Conservation (phyloP, 35 echinoderm and acorn worm species). For the Amphiura filiformis region DNA sequence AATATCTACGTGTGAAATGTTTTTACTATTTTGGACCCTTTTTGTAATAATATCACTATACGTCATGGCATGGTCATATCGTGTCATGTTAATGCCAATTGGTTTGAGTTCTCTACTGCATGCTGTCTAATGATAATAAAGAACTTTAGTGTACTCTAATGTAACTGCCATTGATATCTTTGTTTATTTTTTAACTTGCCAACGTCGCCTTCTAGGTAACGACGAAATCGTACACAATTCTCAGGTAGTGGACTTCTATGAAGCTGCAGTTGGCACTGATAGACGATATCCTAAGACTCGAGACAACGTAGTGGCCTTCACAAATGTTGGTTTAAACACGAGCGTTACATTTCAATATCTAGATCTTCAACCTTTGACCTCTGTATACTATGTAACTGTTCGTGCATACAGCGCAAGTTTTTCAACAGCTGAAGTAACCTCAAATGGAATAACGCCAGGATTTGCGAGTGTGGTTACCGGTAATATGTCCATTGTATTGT, state of each 20-base stretch:
- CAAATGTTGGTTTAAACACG: slow-evolving; percentile 23
- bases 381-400: slow-evolving; percentile 37
- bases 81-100: too few species aligned
- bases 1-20: too few species aligned
- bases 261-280: slow-evolving; percentile 35
- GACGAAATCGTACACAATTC: neutral
- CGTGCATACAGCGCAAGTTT: slow-evolving; percentile 4
- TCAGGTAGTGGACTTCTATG: slow-evolving; percentile 29
- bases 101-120: too few species aligned
- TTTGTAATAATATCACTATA: too few species aligned
- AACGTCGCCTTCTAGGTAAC: slow-evolving; percentile 24
- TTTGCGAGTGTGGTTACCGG: neutral
- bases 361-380: neutral
- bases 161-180: too few species aligned
- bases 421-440: slow-evolving; percentile 41
- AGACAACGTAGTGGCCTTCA: slow-evolving; percentile 35
- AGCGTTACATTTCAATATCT: slow-evolving; percentile 21
- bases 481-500: too few species aligned
- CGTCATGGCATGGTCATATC: too few species aligned
- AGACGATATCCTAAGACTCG: slow-evolving; percentile 46
- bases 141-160: too few species aligned
- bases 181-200: too few species aligned
- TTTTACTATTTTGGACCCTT: too few species aligned
- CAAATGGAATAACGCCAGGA: slow-evolving; percentile 28
- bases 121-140: too few species aligned